phyloP scores from a whole-genome alignment of 2,797 vertebrate genomes.

The Podarcis siculus region DNA sequence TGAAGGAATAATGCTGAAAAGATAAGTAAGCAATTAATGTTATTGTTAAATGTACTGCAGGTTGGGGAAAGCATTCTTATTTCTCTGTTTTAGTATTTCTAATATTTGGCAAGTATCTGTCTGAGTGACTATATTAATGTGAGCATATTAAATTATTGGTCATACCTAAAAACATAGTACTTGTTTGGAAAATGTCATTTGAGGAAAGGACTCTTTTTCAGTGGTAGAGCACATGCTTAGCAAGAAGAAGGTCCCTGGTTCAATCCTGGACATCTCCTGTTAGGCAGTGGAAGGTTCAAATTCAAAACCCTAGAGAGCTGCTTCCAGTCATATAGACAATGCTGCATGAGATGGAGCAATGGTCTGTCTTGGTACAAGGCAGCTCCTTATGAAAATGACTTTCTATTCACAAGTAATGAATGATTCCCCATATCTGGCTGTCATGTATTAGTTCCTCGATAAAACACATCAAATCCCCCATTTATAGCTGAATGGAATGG shows the following conservation, averaged over 20 bases:
- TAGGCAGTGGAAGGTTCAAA: no score
- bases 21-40: slow-evolving; percentile 21
- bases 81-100: slow-evolving; percentile 23
- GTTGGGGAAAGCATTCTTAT: slow-evolving; percentile 49
- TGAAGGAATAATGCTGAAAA: background rate
- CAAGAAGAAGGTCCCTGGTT: no score
- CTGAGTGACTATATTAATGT: background rate
- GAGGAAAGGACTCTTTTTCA: no score
- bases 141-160: background rate
- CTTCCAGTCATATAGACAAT: no score
- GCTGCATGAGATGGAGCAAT: no score
- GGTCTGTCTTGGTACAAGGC: no score
- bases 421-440: background rate
- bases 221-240: no score
- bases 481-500: background rate
- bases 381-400: background rate
- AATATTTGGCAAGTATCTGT: background rate
- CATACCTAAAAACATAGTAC: background rate
- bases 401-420: background rate
- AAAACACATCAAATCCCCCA: background rate
- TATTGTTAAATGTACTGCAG: slow-evolving; percentile 36
- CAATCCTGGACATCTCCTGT: no score
- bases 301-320: no score
- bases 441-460: background rate
- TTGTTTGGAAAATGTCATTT: background rate